A percentile compares a stretch with the other conserved stretches of the same genome.
Conservation (phyloP, 2,888 invertebrate genomes). For the Apeira syringaria region DNA sequence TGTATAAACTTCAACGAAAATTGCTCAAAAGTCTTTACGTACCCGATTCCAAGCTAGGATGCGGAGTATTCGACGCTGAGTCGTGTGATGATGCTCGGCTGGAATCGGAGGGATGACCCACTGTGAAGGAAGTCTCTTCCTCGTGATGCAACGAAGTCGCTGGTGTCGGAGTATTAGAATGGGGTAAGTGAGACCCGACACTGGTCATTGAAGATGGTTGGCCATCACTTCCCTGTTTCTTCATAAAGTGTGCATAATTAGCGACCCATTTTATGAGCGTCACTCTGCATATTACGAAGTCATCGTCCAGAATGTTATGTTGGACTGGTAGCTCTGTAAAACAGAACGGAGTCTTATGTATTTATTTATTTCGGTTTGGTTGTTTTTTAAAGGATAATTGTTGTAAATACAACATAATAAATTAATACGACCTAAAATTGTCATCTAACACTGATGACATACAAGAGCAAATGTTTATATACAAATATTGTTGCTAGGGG, state of each 20-base stretch:
- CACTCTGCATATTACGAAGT: conserved; percentile 89
- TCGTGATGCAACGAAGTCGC: conserved; percentile 69
- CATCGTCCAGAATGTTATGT: conserved; percentile 87
- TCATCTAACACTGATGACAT: too few relatives aligned
- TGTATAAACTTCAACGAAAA: too few relatives aligned
- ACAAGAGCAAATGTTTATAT: too few relatives aligned
- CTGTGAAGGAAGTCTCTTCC: conserved; percentile 76
- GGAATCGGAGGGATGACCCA: conserved; percentile 75
- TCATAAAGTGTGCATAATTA: conserved; percentile 91
- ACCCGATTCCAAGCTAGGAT: conserved; percentile 86
- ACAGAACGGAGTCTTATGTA: too few relatives aligned
- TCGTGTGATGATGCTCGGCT: conserved; percentile 79
- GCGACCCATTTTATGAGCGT: conserved; percentile 95
- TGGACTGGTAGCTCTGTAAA: conserved; percentile 88
- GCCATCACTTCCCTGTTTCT: conserved; percentile 80
- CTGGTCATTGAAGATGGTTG: conserved; percentile 77
- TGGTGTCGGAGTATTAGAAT: conserved; percentile 67
- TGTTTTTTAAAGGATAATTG: too few relatives aligned
- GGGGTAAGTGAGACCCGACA: conserved; percentile 66
- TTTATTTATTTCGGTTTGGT: too few relatives aligned
- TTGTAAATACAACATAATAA: too few relatives aligned
- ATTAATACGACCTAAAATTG: too few relatives aligned
- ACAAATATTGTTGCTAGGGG: too few relatives aligned
- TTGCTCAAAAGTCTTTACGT: too few relatives aligned
- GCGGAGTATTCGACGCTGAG: conserved; percentile 78